Base-by-base conservation (phyloP, 2,888 invertebrate genomes). In the Acronicta aceris region DNA sequence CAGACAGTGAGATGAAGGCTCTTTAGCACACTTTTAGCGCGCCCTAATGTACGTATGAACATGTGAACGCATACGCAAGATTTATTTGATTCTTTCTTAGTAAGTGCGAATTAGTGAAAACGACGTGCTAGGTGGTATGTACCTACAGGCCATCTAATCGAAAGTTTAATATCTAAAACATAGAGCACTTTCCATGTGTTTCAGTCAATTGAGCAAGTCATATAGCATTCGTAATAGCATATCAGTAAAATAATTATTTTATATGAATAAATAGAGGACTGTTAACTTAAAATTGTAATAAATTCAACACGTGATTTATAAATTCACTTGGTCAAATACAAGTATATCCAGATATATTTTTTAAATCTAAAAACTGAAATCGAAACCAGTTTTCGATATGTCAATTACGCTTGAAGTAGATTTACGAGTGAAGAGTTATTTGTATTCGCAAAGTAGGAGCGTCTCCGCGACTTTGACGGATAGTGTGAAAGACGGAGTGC, bases 21-120 rank as follows among this genome's bases (percentile, higher is more conserved):
- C 82, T 82, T 85, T 84, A 85, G 81, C 80, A 78, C 75, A 79
- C 74, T 74, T 74, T 83, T 85, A 77, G 62, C 73, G 65, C 38
- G 65, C 57, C 48, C 61, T 64, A 69, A 65, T 65, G 66, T 73
- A 66, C 46, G 73, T 76, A 72, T 61, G 70, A 76, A 76, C 60
- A 52, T 64, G 71, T 57, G 65, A 65, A 76, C 50, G 58, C 50
- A 68, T 62, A 52, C 52, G 45, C 41, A 43, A 69, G 62, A 76
- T 77, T 72, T 76, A 77, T 72, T 65, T 63, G 57, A 71, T 58
- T 58, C 48, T 43, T 63, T 53, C 36, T 71, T 71, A 58, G 61
- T 63, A 56, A 65, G 33, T 38, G 48, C 13, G 48, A 57, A 59
- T 47, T 42, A 54, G 27, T 41, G 56, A 25, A 54, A 65, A 51